A percentile compares a stretch with the other conserved stretches of the same genome.
Evolutionary conservation across 2,797 vertebrate species (phyloP).

Genomic region (Myotis vivesi): DNA sequence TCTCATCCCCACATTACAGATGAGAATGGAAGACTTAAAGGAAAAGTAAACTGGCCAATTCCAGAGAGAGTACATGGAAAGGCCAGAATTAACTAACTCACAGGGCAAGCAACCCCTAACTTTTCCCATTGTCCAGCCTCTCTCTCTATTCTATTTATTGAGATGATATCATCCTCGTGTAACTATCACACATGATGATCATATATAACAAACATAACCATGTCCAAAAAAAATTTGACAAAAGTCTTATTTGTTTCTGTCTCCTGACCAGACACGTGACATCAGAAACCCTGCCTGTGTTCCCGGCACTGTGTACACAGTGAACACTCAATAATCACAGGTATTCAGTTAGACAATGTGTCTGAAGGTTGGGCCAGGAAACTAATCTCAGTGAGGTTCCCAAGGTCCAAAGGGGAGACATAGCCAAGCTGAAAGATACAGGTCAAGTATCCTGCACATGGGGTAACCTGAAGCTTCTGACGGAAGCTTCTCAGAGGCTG

Average conservation of each 20-base stretch:
- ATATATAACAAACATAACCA: not conserved
- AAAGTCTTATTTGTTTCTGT: not conserved
- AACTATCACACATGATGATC: not conserved
- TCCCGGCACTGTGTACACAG: not conserved
- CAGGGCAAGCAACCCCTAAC: not conserved
- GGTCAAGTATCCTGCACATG: not conserved
- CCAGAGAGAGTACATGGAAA: not conserved
- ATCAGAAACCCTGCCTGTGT: not conserved
- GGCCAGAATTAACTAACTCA: not conserved
- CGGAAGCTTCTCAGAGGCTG: not conserved
- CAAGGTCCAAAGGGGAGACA: not conserved
- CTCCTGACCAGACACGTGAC: not conserved
- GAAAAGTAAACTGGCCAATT: not conserved
- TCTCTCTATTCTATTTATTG: not conserved
- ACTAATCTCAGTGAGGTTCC: not conserved
- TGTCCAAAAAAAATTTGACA: not conserved
- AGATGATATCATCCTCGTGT: not conserved
- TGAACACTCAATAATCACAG: not conserved
- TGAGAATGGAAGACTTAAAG: not conserved
- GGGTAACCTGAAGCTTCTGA: not conserved
- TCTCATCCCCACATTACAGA: not conserved
- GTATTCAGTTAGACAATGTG: not conserved
- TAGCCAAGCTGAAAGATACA: not conserved
- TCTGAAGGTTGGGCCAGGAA: not conserved
- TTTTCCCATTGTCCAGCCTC: not conserved